Evolutionary conservation across 2,797 vertebrate species (phyloP).

Genomic region (Macrochelys suwanniensis): DNA sequence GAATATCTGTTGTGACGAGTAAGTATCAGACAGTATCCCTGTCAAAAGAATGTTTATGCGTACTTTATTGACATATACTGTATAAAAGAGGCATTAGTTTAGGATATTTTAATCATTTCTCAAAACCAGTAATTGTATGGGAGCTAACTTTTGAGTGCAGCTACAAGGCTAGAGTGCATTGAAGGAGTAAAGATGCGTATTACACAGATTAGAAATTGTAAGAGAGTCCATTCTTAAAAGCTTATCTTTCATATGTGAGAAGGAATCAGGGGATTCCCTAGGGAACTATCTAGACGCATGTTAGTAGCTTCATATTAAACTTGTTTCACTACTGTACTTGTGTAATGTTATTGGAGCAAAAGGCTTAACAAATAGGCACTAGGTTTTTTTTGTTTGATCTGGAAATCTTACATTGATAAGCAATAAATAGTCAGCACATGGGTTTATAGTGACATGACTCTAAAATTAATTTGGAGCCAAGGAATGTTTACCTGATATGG

Average conservation of each 20-base stretch:
- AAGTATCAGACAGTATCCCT: background rate
- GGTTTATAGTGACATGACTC: too few species aligned
- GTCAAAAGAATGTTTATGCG: background rate
- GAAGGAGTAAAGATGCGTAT: background rate
- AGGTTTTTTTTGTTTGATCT: background rate
- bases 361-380: background rate
- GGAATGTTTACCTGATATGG: background rate
- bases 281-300: background rate
- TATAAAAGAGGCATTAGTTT: background rate
- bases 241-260: background rate
- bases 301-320: background rate
- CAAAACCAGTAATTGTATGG: background rate
- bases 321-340: background rate
- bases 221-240: background rate
- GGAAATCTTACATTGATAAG: background rate
- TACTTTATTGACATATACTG: background rate
- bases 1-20: background rate
- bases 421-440: background rate
- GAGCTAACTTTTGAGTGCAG: background rate
- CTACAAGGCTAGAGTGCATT: background rate
- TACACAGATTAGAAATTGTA: background rate
- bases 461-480: background rate
- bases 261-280: background rate
- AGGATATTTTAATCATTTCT: background rate
- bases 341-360: background rate